These are phyloP conservation scores for Natrix natrix DNA, from an alignment of 2,797 vertebrate species.

Conservation along the genomic window DNA sequence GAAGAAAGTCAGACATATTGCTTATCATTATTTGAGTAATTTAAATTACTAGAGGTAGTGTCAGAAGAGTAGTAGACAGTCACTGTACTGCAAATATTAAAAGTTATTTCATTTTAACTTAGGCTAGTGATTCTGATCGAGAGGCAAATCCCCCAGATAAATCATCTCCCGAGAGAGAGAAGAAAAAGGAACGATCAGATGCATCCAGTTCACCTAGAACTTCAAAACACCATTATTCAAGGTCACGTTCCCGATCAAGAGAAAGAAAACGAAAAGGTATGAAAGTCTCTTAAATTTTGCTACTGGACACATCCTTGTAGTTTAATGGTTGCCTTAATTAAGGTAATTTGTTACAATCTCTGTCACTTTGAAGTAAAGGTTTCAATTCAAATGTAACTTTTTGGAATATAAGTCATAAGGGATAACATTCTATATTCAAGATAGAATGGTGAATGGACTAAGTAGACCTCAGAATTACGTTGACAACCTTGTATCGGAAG, in stretches of 20 bases:
- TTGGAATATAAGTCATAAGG: neutral
- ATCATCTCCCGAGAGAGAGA: slow-evolving; percentile 80
- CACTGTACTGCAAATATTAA: neutral
- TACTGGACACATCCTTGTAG: neutral
- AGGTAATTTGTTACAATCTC: neutral
- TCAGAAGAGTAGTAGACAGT: neutral
- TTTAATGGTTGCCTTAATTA: neutral
- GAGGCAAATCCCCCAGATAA: slow-evolving; percentile 76
- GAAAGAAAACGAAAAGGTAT: slow-evolving; percentile 85
- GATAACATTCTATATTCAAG: neutral
- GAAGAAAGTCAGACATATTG: neutral
- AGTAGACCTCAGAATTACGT: neutral
- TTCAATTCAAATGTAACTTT: neutral
- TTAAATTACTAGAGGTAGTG: too few relatives aligned
- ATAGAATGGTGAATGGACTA: neutral
- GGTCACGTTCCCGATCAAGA: slow-evolving; percentile 88
- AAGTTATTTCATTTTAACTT: neutral
- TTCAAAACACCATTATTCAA: slow-evolving; percentile 90
- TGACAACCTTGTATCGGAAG: neutral
- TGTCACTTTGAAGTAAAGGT: neutral
- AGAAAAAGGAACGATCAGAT: slow-evolving; percentile 84
- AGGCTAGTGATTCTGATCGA: slow-evolving; percentile 87
- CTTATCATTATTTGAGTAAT: neutral
- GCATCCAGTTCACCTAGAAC: slow-evolving; percentile 85
- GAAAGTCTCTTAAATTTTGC: neutral